These are phyloP conservation scores for Gymnoscopelus braueri DNA, from an alignment of 2,797 vertebrate genomes.

Conservation along the genomic window DNA sequence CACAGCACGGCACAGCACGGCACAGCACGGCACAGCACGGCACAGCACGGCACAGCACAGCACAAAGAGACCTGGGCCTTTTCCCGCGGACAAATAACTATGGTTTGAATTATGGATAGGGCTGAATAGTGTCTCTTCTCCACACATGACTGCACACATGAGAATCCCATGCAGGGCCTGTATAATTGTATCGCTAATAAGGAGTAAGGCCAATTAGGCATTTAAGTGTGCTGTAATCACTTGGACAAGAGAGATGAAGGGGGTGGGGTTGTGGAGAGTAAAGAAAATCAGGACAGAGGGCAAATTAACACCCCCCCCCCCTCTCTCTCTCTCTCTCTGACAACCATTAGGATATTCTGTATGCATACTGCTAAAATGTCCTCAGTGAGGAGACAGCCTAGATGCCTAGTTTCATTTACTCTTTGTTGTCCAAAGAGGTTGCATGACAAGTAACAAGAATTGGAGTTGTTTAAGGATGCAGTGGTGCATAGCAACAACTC, in stretches of 20 bases:
- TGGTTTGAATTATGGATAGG: slow-evolving; percentile 97
- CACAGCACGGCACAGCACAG: slow-evolving; percentile 57
- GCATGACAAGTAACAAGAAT: slow-evolving; percentile 62
- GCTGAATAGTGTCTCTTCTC: slow-evolving; percentile 93
- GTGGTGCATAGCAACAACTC: slow-evolving; percentile 41
- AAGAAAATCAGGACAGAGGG: slow-evolving; percentile 83
- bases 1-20: too few relatives aligned
- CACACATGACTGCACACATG: slow-evolving; percentile 97
- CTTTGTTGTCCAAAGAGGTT: slow-evolving; percentile 47
- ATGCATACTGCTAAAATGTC: slow-evolving; percentile 89
- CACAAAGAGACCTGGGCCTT: slow-evolving; percentile 85
- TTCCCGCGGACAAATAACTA: slow-evolving; percentile 88
- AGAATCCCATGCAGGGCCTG: slow-evolving; percentile 87
- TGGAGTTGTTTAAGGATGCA: slow-evolving; percentile 73
- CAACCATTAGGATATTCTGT: slow-evolving; percentile 91
- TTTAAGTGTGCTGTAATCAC: slow-evolving; percentile 98
- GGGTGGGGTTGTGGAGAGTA: slow-evolving; percentile 85
- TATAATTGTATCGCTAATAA: slow-evolving; percentile 99
- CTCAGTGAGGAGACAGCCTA: slow-evolving; percentile 83
- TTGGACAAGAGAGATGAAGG: slow-evolving; percentile 90
- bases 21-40: slow-evolving; percentile 72
- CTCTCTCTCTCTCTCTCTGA: slow-evolving; percentile 73
- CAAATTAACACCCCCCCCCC: slow-evolving; percentile 73
- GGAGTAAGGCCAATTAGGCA: slow-evolving; percentile 99
- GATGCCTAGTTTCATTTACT: slow-evolving; percentile 75